A percentile compares a stretch with the other conserved stretches of the same genome.
Conservation (phyloP, 2,113 vertebrate genomes). For the Mastomys natalensis region DNA sequence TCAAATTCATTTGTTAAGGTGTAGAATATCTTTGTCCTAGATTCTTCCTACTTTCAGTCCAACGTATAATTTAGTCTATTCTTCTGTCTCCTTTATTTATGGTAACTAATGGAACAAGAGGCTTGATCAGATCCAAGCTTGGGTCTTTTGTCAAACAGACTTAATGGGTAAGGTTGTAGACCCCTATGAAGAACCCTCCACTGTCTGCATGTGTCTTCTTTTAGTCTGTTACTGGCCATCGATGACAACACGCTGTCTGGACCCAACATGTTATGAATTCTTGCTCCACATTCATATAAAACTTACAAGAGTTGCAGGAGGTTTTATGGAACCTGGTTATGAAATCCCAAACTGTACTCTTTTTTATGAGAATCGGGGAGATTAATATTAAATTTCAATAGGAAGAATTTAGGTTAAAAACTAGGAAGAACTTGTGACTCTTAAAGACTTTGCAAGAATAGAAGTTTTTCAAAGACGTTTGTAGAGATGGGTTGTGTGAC, state of each 20-base stretch:
- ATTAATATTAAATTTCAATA: constrained; percentile 10
- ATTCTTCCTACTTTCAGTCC: neutral
- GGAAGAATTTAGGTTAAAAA: constrained; percentile 15
- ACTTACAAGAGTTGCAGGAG: neutral
- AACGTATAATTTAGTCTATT: neutral
- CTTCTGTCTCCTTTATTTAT: neutral
- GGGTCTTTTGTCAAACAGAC: neutral
- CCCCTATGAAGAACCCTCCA: neutral
- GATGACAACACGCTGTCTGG: neutral
- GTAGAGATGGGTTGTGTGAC: neutral
- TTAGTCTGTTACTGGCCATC: neutral
- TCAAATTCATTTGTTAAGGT: constrained; percentile 28
- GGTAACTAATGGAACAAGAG: neutral
- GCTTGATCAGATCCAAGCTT: neutral
- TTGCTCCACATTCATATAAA: neutral
- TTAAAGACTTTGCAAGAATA: constrained; percentile 19
- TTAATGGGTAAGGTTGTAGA: neutral
- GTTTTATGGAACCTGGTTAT: neutral
- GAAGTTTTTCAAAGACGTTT: constrained; percentile 12
- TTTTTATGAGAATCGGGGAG: neutral
- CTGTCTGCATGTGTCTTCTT: neutral
- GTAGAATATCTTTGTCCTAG: neutral
- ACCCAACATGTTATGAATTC: neutral
- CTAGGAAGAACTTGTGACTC: constrained; percentile 18
- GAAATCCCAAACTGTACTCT: neutral